Conservation (phyloP, 2,797 vertebrate genomes). For the Eleutherodactylus coqui region DNA sequence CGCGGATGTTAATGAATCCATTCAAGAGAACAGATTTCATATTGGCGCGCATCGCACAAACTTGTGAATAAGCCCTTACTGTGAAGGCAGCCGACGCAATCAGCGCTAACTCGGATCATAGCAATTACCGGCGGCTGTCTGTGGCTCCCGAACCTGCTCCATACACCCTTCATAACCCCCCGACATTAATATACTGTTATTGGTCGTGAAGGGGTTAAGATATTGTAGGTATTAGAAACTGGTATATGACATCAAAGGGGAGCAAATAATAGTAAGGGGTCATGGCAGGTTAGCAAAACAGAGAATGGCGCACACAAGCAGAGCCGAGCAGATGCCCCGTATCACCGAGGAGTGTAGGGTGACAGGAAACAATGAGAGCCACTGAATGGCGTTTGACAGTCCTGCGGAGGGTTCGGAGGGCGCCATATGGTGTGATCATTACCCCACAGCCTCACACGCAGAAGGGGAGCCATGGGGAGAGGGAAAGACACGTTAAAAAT, state of each 20-base stretch:
- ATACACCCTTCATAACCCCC: no score
- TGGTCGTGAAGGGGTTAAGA: neutral
- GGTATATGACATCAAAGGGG: slow-evolving; percentile 18
- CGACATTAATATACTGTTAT: no score
- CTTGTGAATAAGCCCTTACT: no score
- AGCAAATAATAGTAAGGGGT: slow-evolving; percentile 2
- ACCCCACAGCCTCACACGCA: neutral
- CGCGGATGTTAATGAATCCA: no score
- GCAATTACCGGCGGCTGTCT: no score
- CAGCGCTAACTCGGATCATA: no score
- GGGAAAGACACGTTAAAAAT: no score
- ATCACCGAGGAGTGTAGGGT: neutral
- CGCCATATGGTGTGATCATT: slow-evolving; percentile 22
- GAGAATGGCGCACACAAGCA: neutral
- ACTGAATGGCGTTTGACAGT: neutral
- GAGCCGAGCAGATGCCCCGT: slow-evolving; percentile 4
- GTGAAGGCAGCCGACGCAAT: no score
- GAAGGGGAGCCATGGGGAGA: neutral
- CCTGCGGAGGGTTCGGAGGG: neutral
- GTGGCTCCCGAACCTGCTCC: no score
- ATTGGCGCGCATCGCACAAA: no score
- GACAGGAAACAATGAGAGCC: slow-evolving; percentile 24
- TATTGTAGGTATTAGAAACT: neutral
- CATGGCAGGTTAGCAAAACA: slow-evolving; percentile 8
- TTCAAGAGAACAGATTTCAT: no score